Percentiles rank a stretch among this genome's conserved stretches.
These are phyloP conservation scores for Petrophora chlorosata DNA, from an alignment of 2,888 invertebrate genomes.

Conservation along the genomic window DNA sequence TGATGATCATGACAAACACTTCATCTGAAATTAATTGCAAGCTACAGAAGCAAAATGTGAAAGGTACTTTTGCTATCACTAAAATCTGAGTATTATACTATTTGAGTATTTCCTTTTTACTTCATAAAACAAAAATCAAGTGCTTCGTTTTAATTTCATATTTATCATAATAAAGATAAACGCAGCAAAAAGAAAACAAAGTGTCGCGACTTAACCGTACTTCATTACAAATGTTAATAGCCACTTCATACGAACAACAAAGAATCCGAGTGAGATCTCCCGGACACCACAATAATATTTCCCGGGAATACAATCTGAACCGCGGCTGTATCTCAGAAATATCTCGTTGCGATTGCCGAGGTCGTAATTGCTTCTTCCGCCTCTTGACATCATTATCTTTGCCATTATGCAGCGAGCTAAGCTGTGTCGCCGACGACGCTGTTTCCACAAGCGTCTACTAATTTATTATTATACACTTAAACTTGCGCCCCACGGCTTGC, in stretches of 20 bases:
- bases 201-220: not conserved
- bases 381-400: constrained; percentile 76
- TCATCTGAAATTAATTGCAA: no score
- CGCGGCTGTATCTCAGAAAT: constrained; percentile 59
- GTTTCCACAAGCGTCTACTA: constrained; percentile 48
- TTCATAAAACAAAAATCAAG: no score
- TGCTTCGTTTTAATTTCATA: no score
- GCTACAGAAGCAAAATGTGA: no score
- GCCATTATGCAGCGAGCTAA: constrained; percentile 71
- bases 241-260: constrained; percentile 20
- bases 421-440: constrained; percentile 47
- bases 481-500: constrained; percentile 29
- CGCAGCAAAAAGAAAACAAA: not conserved
- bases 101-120: no score
- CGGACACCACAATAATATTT: constrained; percentile 55
- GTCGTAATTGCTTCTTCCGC: constrained; percentile 78
- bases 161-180: no score
- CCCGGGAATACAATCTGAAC: constrained; percentile 57
- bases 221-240: constrained; percentile 27
- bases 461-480: constrained; percentile 50
- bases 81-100: no score
- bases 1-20: no score
- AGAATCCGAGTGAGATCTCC: constrained; percentile 33
- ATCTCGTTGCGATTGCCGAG: constrained; percentile 63
- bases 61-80: no score